Percentiles rank a stretch among this genome's conserved stretches.
Conservation (phyloP, 2,797 vertebrate species). For the Danio tinwini region DNA sequence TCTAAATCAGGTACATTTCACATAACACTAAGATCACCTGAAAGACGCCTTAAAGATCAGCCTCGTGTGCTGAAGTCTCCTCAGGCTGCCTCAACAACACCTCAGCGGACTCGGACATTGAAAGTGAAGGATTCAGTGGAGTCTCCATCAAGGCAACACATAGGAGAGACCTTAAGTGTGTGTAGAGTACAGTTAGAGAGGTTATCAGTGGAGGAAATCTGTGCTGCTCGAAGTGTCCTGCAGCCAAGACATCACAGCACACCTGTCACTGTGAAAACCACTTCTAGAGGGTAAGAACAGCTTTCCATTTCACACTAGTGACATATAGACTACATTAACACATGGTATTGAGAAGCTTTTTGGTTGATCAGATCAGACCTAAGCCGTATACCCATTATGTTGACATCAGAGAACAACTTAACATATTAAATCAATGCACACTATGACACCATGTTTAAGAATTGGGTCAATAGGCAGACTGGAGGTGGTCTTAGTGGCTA, state of each 20-base stretch:
- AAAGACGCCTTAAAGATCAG: constrained; percentile 35
- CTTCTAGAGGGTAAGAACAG: constrained; percentile 2
- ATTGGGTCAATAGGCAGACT: no score
- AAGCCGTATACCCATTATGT: no score
- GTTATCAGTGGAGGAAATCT: constrained; percentile 23
- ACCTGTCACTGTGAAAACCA: constrained; percentile 32
- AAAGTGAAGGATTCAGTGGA: constrained; percentile 9
- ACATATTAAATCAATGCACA: no score
- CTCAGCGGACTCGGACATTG: constrained; percentile 4
- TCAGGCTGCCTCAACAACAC: constrained; percentile 11
- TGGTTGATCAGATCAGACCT: no score
- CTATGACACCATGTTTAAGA: no score
- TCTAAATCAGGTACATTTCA: constrained; percentile 49
- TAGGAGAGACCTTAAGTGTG: background rate
- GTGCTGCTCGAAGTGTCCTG: background rate
- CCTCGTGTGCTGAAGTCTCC: background rate
- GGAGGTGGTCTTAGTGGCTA: no score
- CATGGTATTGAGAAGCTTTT: no score
- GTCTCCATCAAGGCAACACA: background rate
- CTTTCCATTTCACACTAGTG: background rate
- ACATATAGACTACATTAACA: background rate
- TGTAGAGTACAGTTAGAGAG: constrained; percentile 13
- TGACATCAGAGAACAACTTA: no score
- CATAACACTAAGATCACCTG: constrained; percentile 35
- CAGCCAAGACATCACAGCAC: constrained; percentile 34